Conservation (phyloP, 2,113 vertebrate genomes). For the Sporophila hypoxantha region DNA sequence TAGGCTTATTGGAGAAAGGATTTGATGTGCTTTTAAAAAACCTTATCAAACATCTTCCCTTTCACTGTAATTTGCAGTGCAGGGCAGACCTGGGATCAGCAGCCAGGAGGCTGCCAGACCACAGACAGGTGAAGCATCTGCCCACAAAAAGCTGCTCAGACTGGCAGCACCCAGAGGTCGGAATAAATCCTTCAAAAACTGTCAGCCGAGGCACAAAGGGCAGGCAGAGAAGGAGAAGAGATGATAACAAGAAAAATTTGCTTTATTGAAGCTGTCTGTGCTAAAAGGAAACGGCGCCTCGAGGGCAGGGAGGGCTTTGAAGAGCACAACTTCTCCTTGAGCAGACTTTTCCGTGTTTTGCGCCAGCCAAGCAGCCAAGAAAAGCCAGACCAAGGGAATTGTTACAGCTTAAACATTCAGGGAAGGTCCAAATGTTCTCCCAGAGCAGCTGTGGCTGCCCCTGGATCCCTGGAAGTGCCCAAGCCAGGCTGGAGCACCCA, state of each 20-base stretch:
- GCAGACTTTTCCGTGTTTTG: rapidly evolving
- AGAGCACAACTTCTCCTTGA: not conserved
- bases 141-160: not conserved
- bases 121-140: not conserved
- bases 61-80: rapidly evolving
- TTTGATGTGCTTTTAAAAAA: not conserved
- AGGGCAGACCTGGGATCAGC: not conserved
- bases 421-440: not conserved
- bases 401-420: not conserved
- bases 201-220: not conserved
- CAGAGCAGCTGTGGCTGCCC: not conserved
- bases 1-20: not conserved
- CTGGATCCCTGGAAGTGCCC: not conserved
- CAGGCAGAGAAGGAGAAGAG: not conserved
- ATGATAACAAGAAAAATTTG: not conserved
- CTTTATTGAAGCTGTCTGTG: not conserved
- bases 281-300: not conserved
- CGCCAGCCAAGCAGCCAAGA: not conserved
- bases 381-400: not conserved
- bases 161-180: not conserved
- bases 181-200: not conserved
- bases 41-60: not conserved
- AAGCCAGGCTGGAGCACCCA: not conserved
- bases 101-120: not conserved
- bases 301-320: not conserved